Evolutionary conservation across 2,888 invertebrate genomes (phyloP).

Genomic region (Tubulanus polymorphus): DNA sequence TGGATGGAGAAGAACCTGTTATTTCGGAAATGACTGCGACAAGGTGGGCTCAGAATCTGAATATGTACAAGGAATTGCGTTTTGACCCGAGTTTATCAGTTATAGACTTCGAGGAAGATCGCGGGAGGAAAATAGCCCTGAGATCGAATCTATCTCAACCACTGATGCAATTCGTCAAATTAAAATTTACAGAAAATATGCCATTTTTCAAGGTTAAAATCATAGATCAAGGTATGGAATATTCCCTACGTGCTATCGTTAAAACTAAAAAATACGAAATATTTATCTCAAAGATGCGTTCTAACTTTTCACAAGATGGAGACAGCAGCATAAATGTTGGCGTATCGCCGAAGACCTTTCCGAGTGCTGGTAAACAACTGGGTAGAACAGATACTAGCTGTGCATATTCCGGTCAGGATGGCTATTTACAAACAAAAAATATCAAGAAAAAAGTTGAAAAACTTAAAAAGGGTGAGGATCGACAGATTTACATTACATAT

Average conservation of each 20-base stretch:
- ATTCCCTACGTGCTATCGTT: no score
- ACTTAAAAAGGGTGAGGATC: background rate
- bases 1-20: background rate
- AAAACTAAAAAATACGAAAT: no score
- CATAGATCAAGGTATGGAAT: background rate
- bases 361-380: background rate
- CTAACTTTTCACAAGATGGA: background rate
- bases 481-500: background rate
- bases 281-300: no score
- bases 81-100: background rate
- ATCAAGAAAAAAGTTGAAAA: background rate
- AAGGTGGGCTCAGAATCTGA: background rate
- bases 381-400: background rate
- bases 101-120: background rate
- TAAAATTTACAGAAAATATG: background rate
- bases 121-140: background rate
- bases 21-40: background rate
- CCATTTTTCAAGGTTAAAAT: background rate
- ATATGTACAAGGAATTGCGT: background rate
- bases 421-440: background rate
- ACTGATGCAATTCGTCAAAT: background rate
- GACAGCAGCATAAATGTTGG: background rate
- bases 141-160: background rate
- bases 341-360: background rate
- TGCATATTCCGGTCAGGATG: background rate